A percentile compares a stretch with the other conserved stretches of the same genome.
Evolutionary conservation across 1,140 invertebrate species (phyloP).

Genomic region (Dendroctonus valens): DNA sequence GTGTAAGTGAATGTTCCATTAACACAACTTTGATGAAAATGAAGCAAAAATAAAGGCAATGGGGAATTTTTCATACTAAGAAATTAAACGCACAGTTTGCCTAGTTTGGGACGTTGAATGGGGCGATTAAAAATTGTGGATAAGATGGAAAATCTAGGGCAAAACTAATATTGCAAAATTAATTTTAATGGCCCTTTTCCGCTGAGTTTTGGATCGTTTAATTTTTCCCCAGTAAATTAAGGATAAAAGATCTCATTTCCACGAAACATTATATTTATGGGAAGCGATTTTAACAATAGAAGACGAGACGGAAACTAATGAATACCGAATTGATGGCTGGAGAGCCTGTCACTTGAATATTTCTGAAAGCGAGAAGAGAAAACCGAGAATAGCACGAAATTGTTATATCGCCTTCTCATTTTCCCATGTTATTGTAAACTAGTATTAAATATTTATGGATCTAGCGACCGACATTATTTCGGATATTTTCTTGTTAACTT

Average conservation of each 20-base stretch:
- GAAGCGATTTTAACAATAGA: slow-evolving; percentile 21
- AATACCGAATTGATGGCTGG: slow-evolving; percentile 22
- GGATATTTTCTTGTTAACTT: slow-evolving; percentile 32
- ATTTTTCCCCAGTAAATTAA: slow-evolving; percentile 11
- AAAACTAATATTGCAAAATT: too few species aligned
- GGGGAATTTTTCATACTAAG: too few species aligned
- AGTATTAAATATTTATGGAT: slow-evolving; percentile 28
- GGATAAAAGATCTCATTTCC: slow-evolving; percentile 16
- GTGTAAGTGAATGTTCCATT: too few species aligned
- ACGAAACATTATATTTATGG: slow-evolving; percentile 20
- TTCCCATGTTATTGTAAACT: slow-evolving; percentile 16
- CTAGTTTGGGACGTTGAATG: too few species aligned
- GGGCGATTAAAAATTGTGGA: too few species aligned
- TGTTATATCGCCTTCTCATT: slow-evolving; percentile 1
- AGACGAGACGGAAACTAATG: slow-evolving; percentile 24
- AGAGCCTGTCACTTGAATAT: slow-evolving; percentile 24
- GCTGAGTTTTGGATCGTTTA: neutral
- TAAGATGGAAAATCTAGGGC: too few species aligned
- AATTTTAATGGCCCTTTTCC: too few species aligned
- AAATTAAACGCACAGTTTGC: too few species aligned
- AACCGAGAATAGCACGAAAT: neutral
- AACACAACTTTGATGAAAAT: too few species aligned
- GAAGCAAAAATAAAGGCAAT: too few species aligned
- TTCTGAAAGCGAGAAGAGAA: neutral
- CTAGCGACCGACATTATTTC: slow-evolving; percentile 13